Base-by-base conservation (phyloP, 1,140 invertebrate genomes). In the Hycleus cichorii region DNA sequence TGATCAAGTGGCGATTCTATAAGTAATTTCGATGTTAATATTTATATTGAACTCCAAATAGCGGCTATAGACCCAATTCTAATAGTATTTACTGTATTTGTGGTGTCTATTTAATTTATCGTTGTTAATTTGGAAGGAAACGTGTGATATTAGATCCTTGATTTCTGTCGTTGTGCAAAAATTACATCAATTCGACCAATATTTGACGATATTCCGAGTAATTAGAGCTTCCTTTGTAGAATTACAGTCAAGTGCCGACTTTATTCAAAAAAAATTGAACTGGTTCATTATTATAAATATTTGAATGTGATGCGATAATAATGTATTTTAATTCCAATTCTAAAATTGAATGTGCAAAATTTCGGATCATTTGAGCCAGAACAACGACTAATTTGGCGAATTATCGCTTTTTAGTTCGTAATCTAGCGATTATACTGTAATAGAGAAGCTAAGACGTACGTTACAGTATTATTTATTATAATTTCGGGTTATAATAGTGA, bases 211-310 rank as follows among this genome's bases (percentile, higher is more conserved):
- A 53, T 32, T 47, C 40, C 43, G 32, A 47, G 43, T 47, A 51
- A 46, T 55, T 62, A 62, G 60, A 62, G 60, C 60, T 62, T 62
- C 60, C 60, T 47, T 62, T 59, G 57, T 56, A 56, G 59, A 32
- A 32, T 18, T 18, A 18, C 1, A 32, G 60, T 59, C 60, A 62
- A 62, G 60, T 62, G 60, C 60, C 60, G 32, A 32, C 32, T 32
- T 32, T 32, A 32, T 32, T 32, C 27, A 0, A 32, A 32, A 32
- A 32, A 0, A 7, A 32, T 4, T 32, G n/a, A n/a, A n/a, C n/a
- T n/a, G 27, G 7, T 32, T 12, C 27, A 7, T 32, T 3, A 32
- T 32, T 32, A 32, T 32, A 7, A 5, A 32, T 7, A 32, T 32
- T 5, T 45, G 39, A 53, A 53, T 53, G 51, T 53, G 51, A 53